phyloP scores from a whole-genome alignment of 2,797 vertebrate genomes.

The Sciaenops ocellatus region DNA sequence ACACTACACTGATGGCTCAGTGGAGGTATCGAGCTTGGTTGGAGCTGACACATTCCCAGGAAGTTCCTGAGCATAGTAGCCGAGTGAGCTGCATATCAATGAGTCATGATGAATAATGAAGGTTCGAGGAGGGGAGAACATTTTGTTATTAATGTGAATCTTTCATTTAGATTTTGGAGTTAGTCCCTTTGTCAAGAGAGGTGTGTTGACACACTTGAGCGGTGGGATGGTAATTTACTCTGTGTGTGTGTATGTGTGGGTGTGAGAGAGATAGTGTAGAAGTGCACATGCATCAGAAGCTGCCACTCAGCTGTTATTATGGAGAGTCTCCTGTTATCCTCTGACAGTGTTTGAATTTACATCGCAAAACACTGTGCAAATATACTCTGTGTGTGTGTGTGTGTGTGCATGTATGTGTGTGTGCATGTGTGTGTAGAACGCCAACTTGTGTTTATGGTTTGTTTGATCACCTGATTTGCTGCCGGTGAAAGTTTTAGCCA shows the following conservation, averaged over 20 bases:
- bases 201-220: conserved; percentile 70
- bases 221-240: conserved; percentile 63
- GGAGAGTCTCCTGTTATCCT: conserved; percentile 60
- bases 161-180: conserved; percentile 71
- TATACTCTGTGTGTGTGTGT: conserved; percentile 27
- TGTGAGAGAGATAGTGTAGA: conserved; percentile 16
- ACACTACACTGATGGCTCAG: conserved; percentile 50
- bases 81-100: conserved; percentile 71
- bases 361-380: conserved; percentile 59
- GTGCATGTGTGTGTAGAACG: conserved; percentile 3
- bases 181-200: conserved; percentile 72
- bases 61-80: conserved; percentile 59
- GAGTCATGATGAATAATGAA: conserved; percentile 77
- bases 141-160: conserved; percentile 76
- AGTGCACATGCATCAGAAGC: conserved; percentile 56
- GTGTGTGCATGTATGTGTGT: conserved; percentile 25
- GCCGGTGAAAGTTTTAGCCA: conserved; percentile 33
- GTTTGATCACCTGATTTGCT: conserved; percentile 58
- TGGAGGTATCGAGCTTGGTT: background rate
- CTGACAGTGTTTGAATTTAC: conserved; percentile 71
- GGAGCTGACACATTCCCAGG: conserved; percentile 50
- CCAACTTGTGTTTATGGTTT: conserved; percentile 39
- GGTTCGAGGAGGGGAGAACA: conserved; percentile 56
- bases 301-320: conserved; percentile 77
- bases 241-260: background rate